A percentile compares a stretch with the other conserved stretches of the same genome.
phyloP scores from a whole-genome alignment of 2,113 vertebrate species.

The Ahaetulla prasina region DNA sequence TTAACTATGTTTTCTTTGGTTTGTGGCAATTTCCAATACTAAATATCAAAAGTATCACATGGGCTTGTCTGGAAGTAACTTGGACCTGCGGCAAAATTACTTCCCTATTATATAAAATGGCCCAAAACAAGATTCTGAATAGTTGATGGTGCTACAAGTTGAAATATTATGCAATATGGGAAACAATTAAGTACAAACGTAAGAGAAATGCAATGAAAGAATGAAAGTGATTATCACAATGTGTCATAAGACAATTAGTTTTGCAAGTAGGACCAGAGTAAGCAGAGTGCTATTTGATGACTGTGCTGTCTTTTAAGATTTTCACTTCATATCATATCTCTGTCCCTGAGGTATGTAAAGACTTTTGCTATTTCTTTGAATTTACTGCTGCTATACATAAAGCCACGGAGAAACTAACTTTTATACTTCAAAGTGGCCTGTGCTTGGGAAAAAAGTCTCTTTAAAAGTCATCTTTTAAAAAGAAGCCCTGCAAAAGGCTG shows the following conservation, averaged over 20 bases:
- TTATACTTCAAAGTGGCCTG: not conserved
- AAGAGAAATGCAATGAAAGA: not conserved
- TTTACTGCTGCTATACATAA: not conserved
- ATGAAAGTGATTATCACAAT: not conserved
- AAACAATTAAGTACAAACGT: not conserved
- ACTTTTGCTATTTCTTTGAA: not conserved
- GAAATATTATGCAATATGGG: not conserved
- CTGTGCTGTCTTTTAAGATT: not conserved
- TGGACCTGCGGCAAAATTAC: not conserved
- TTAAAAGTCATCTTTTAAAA: not conserved
- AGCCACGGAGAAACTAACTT: not conserved
- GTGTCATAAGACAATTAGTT: not conserved
- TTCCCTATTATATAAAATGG: not conserved
- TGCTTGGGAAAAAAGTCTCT: not conserved
- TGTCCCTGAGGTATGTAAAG: not conserved
- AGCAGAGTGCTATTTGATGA: rapidly evolving
- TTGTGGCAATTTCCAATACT: not conserved
- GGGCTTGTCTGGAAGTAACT: not conserved
- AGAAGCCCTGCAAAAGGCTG: conserved; percentile 7
- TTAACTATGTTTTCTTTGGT: not conserved
- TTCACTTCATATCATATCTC: not conserved
- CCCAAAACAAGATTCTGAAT: not conserved
- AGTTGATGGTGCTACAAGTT: not conserved
- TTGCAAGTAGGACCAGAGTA: not conserved
- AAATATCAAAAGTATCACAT: not conserved